A percentile compares a stretch with the other conserved stretches of the same genome.
Conservation (phyloP, 2,113 vertebrate genomes). For the Calcarius ornatus region DNA sequence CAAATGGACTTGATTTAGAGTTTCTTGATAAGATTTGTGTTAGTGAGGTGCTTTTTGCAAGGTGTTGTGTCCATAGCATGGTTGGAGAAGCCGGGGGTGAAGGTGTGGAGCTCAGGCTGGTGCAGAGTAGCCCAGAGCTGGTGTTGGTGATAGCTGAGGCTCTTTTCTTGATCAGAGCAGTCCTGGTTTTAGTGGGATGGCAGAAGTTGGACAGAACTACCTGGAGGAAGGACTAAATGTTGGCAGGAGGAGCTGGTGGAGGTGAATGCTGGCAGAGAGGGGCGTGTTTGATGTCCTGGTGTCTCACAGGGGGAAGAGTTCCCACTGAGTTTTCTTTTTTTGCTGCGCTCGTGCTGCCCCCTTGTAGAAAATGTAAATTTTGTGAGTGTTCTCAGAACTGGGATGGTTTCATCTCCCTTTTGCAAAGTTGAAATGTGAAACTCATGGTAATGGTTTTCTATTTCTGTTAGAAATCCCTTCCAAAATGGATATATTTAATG, state of each 20-base stretch:
- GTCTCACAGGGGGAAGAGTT: neutral
- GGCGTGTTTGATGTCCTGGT: neutral
- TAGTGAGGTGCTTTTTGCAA: neutral
- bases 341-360: neutral
- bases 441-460: neutral
- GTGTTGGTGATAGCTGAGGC: neutral
- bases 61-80: accelerated
- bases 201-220: neutral
- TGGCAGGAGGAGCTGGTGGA: neutral
- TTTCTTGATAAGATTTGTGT: neutral
- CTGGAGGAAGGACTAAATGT: neutral
- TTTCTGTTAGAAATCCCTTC: neutral
- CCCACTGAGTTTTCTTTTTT: neutral
- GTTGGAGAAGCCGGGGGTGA: neutral
- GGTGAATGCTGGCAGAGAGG: neutral
- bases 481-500: neutral
- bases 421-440: neutral
- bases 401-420: neutral
- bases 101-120: neutral
- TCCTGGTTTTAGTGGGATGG: neutral
- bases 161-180: neutral
- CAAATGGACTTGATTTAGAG: accelerated
- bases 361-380: neutral
- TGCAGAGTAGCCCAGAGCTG: neutral
- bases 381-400: neutral